Evolutionary conservation across 2,888 invertebrate species (phyloP), one percentile per base, ranked within the genome.

Genomic region (Syrista parreyssii): DNA sequence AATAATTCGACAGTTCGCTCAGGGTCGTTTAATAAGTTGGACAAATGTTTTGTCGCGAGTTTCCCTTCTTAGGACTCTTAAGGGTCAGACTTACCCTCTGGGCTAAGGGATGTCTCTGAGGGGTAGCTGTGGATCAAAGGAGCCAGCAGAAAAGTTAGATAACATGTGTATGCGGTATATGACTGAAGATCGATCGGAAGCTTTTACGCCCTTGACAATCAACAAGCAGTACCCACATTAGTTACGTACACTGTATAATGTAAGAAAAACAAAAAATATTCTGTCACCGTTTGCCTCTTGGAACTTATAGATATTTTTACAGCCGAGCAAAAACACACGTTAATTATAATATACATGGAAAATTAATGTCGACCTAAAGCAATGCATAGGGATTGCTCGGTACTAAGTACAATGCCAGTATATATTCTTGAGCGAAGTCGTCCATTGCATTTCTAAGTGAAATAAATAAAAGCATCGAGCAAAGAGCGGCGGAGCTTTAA

Each of bases 31-130:
- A 83, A 83, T 84, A 81, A 82, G 79, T 84, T 82, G 81, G 77
- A 82, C 84, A 84, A 84, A 83, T 82, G 84, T 83, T 84, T 84
- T 79, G 77, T 83, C 81, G 69, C 78, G 75, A 73, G 76, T 76
- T 78, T 73, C 73, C 32, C 55, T 75, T n/a, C 9, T 9, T 55
- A 23, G 55, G 23, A 55, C 23, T 55, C 55, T 1, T 55, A 23
- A 55, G 55, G 55, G 55, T 55, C 23, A 23, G 55, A 23, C 55
- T 55, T 23, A 55, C 23, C 55, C 55, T 55, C 55, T 55, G 55
- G 55, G 55, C 55, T 23, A 55, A 55, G 55, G 55, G 55, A 55
- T 1, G 55, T 55, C 55, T 55, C 55, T 1, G 23, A 23, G 55
- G 55, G 55, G 55, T 55, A 1, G 23, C 55, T 55, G 23, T 2